Conservation (phyloP, 2,797 vertebrate genomes). For the Pantherophis alleghaniensis region DNA sequence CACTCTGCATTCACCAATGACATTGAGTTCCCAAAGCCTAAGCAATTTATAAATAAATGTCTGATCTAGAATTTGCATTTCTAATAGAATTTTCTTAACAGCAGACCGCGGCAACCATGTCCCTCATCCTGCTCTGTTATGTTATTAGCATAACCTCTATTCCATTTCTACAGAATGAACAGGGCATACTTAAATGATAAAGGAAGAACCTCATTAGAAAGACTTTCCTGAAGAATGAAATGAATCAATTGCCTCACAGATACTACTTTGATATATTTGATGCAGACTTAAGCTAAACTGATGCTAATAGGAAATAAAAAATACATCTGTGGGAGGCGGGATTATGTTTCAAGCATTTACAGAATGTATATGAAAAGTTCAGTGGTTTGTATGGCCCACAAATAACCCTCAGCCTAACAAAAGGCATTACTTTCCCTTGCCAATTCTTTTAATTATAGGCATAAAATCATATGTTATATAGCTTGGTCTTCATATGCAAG, state of each 20-base stretch:
- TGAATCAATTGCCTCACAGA: not conserved
- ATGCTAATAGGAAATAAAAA: not conserved
- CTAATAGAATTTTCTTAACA: constrained; percentile 16
- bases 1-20: constrained; percentile 8
- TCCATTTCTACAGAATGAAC: not conserved
- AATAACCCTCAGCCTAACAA: not conserved
- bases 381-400: not conserved
- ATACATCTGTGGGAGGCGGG: not conserved
- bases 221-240: not conserved
- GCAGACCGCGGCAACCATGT: not conserved
- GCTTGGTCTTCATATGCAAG: not conserved
- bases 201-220: not conserved
- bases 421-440: not conserved
- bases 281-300: not conserved
- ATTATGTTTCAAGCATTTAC: not conserved
- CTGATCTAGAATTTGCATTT: constrained; percentile 49
- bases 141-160: not conserved
- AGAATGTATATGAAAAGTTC: not conserved
- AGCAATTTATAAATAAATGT: constrained; percentile 47
- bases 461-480: not conserved
- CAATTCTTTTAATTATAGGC: not conserved
- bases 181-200: not conserved
- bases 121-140: not conserved
- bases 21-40: constrained; percentile 42
- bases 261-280: not conserved